These are phyloP conservation scores for Papilio helenus DNA, from an alignment of 1,140 invertebrate genomes.

Conservation along the genomic window DNA sequence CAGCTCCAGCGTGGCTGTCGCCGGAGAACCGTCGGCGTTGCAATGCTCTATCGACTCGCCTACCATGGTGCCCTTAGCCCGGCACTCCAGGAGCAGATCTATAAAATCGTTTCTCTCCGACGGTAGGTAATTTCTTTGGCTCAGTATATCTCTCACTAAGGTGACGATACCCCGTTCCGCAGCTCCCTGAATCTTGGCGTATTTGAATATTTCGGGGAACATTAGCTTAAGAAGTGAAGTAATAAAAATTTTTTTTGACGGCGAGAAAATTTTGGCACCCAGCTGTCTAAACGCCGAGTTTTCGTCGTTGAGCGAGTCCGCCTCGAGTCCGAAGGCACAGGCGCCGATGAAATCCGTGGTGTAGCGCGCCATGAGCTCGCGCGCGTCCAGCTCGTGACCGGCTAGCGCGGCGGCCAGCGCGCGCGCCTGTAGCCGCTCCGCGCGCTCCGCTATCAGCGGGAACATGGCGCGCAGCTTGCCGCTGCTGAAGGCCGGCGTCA, in stretches of 20 bases:
- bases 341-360: constrained; percentile 83
- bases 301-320: constrained; percentile 67
- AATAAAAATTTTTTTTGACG: constrained; percentile 41
- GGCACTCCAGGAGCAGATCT: constrained; percentile 83
- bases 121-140: constrained; percentile 55
- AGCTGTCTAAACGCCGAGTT: constrained; percentile 68
- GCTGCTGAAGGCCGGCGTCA: constrained; percentile 84
- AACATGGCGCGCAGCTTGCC: constrained; percentile 84
- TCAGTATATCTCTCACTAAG: constrained; percentile 54
- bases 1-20: constrained; percentile 53
- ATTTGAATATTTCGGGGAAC: constrained; percentile 55
- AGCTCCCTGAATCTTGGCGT: constrained; percentile 46
- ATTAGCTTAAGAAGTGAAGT: constrained; percentile 51
- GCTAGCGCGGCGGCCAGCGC: constrained; percentile 42
- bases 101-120: constrained; percentile 83
- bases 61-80: constrained; percentile 66
- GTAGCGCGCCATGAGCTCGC: constrained; percentile 75
- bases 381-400: constrained; percentile 62
- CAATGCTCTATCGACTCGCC: constrained; percentile 74
- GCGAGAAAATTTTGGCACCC: constrained; percentile 65
- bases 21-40: constrained; percentile 60
- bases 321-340: constrained; percentile 72
- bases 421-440: constrained; percentile 60
- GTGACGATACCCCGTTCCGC: constrained; percentile 51
- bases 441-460: constrained; percentile 66